Conservation (phyloP, 2,797 vertebrate genomes). For the Lateolabrax maculatus region DNA sequence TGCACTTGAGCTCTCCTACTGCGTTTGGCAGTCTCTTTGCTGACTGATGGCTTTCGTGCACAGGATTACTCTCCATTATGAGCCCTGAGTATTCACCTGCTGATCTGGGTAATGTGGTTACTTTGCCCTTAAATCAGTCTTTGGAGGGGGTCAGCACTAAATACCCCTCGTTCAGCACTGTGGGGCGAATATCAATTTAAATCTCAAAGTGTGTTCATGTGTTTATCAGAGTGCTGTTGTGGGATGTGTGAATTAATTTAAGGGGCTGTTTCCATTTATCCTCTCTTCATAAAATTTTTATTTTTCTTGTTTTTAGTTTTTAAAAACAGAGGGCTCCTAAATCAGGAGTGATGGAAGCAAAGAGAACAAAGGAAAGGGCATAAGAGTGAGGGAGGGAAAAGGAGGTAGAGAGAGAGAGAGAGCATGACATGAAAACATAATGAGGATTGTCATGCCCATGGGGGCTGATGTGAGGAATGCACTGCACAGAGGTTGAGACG, state of each 20-base stretch:
- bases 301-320: conserved; percentile 1
- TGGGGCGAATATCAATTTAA: conserved; percentile 62
- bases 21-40: conserved; percentile 51
- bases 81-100: conserved; percentile 67
- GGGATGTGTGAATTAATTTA: conserved; percentile 32
- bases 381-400: conserved; percentile 29
- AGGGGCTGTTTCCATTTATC: conserved; percentile 9
- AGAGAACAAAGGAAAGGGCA: conserved; percentile 64
- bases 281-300: conserved; percentile 14
- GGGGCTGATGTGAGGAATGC: conserved; percentile 64
- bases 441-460: conserved; percentile 73
- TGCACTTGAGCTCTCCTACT: conserved; percentile 36
- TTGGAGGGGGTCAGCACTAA: conserved; percentile 76
- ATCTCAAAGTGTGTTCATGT: conserved; percentile 35
- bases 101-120: conserved; percentile 66
- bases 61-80: conserved; percentile 59
- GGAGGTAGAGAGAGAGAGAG: conserved; percentile 39
- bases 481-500: conserved; percentile 48
- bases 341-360: conserved; percentile 36
- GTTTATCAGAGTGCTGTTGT: conserved; percentile 35
- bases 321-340: conserved; percentile 15
- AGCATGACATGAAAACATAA: conserved; percentile 78
- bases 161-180: conserved; percentile 66
- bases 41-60: conserved; percentile 57
- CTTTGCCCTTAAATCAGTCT: conserved; percentile 41